Evolutionary conservation across 1,140 invertebrate genomes (phyloP), one percentile per base, ranked within the genome.

Genomic region (Zaprionus ornatus): DNA sequence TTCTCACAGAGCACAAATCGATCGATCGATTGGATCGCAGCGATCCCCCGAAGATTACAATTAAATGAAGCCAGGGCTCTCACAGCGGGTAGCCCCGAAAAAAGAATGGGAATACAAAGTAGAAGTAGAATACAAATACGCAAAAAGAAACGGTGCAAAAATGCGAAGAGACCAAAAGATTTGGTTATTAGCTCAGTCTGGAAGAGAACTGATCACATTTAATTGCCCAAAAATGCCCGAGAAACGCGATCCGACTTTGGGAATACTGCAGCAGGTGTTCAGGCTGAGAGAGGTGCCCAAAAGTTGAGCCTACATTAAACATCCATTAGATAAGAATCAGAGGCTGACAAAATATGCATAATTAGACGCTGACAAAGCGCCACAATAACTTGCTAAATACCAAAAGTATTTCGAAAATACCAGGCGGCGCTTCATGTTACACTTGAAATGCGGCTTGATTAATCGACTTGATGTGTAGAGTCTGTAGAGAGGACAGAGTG

Each of bases 41-140:
- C 10, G 82, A 87, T 67, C 83, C 79, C 83, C 83, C 62, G 82
- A 85, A 86, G 74, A 85, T 79, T 79, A 87, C 83, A 87, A 85
- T 85, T 87, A 85, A 87, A 79, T 79, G 63, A 60, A 69, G 77
- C 67, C 73, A 56, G 54, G 70, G 42, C 42, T 62, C 42, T 57
- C 82, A 4, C 82, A 87, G 83, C 82, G 65, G 82, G 82, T 62
- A 68, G 76, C 77, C 59, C 83, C 48, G 42, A 77, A 12, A 29
- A 57, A 42, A 32, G 21, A 77, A 69, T 50, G 45, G 45, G 12
- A 50, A 50, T 45, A 45, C n/a, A 45, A 45, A 10, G 40, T 23
- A 35, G 48, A 61, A 57, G 40, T 68, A 59, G 55, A 62, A 42
- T 60, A 37, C 35, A 40, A 66, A 70, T 55, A 77, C 32, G 29